phyloP scores from a whole-genome alignment of 2,113 vertebrate genomes.

The Artemisiospiza belli region DNA sequence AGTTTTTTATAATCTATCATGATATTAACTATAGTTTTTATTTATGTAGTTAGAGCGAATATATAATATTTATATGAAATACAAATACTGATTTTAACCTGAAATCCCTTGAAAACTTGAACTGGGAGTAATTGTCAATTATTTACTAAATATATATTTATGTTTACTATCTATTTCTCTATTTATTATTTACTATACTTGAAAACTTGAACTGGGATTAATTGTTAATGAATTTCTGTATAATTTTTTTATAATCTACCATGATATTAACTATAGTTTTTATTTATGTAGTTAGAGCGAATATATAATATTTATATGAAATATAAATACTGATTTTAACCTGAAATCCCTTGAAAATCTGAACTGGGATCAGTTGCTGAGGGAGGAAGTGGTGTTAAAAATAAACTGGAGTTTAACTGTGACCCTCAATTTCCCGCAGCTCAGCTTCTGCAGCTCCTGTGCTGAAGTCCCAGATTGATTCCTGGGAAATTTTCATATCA shows the following conservation, averaged over 20 bases:
- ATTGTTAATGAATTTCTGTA: too few relatives aligned
- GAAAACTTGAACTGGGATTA: too few relatives aligned
- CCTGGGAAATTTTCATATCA: slow-evolving; percentile 67
- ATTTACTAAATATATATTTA: neutral
- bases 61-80: too few relatives aligned
- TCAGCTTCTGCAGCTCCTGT: neutral
- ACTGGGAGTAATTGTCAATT: neutral
- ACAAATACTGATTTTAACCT: too few relatives aligned
- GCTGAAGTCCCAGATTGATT: slow-evolving; percentile 29
- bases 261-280: accelerated
- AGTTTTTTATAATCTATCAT: too few relatives aligned
- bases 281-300: neutral
- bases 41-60: too few relatives aligned
- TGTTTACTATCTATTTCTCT: too few relatives aligned
- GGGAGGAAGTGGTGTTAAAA: neutral
- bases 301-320: too few relatives aligned
- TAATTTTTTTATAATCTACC: neutral
- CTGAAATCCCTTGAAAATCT: neutral
- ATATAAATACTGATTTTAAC: neutral
- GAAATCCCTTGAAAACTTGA: too few relatives aligned
- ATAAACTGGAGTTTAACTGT: neutral
- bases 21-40: too few relatives aligned
- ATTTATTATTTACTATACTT: neutral
- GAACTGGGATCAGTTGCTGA: neutral
- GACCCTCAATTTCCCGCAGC: slow-evolving; percentile 38